A percentile compares a stretch with the other conserved stretches of the same genome.
Evolutionary conservation across 2,113 vertebrate genomes (phyloP).

Genomic region (Onychostoma macrolepis): DNA sequence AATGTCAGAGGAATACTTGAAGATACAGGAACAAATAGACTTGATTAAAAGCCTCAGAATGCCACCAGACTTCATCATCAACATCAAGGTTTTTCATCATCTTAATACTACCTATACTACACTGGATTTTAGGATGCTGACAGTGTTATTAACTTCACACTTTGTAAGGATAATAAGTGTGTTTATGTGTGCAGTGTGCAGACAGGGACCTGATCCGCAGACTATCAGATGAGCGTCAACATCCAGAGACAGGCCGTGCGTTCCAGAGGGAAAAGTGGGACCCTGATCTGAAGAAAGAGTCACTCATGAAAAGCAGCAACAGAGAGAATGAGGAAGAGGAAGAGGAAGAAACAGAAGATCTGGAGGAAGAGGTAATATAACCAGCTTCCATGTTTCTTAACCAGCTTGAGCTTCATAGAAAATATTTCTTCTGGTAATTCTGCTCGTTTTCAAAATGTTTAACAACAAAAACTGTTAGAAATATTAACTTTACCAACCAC

Average conservation of each 20-base stretch:
- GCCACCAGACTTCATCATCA: conserved; percentile 90
- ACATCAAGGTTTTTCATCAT: conserved; percentile 85
- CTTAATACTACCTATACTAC: not conserved
- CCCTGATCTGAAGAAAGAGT: conserved; percentile 65
- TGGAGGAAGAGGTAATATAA: conserved; percentile 55
- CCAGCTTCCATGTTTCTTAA: too few relatives aligned
- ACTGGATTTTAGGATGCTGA: not conserved
- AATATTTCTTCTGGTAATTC: not conserved
- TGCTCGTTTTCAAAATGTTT: not conserved
- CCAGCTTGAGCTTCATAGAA: too few relatives aligned
- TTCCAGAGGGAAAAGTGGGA: conserved; percentile 82
- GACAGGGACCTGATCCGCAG: conserved; percentile 85
- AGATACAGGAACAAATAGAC: conserved; percentile 83
- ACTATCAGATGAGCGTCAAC: conserved; percentile 82
- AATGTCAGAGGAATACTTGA: conserved; percentile 81
- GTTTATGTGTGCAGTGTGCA: conserved; percentile 76
- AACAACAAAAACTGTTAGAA: not conserved
- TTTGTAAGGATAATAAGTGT: too few relatives aligned
- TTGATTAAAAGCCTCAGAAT: conserved; percentile 84
- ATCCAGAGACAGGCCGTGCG: conserved; percentile 76
- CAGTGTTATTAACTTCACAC: not conserved
- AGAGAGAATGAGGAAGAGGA: conserved; percentile 55
- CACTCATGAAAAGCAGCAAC: conserved; percentile 53
- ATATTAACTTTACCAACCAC: not conserved
- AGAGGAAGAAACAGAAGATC: conserved; percentile 65